Evolutionary conservation across 2,113 vertebrate species (phyloP).

Genomic region (Agelaius tricolor): DNA sequence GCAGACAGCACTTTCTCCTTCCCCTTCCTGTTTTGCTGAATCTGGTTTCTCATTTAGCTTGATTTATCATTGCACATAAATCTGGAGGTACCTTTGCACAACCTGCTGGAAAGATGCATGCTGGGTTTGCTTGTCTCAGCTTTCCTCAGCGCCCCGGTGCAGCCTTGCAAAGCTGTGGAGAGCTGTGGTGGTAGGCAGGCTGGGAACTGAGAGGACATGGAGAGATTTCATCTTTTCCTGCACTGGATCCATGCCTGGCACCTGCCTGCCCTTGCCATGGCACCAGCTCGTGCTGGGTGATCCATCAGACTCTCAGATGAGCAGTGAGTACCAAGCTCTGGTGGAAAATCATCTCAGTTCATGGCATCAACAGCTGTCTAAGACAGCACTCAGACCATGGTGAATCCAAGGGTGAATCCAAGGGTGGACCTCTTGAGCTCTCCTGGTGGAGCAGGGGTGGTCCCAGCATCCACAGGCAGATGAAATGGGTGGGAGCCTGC

Average conservation of each 20-base stretch:
- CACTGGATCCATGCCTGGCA: neutral
- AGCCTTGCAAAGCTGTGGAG: neutral
- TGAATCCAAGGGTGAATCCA: neutral
- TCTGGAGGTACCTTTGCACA: neutral
- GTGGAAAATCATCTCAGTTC: neutral
- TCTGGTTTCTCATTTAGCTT: neutral
- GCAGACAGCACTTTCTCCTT: neutral
- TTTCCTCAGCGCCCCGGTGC: neutral
- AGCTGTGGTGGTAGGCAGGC: neutral
- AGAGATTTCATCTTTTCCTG: neutral
- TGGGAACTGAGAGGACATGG: accelerated
- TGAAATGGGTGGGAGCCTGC: neutral
- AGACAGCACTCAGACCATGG: neutral
- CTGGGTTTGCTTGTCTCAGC: constrained; percentile 23
- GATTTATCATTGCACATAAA: neutral
- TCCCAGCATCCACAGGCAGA: neutral
- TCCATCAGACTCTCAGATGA: neutral
- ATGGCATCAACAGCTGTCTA: neutral
- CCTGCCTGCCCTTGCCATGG: neutral
- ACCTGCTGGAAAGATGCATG: neutral
- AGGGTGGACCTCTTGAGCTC: neutral
- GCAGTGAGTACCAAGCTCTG: neutral
- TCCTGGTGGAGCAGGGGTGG: accelerated
- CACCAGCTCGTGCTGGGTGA: accelerated
- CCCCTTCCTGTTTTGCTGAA: neutral